Evolutionary conservation across 2,113 vertebrate genomes (phyloP), one percentile per base, ranked within the genome.

Genomic region (Onychostoma macrolepis): DNA sequence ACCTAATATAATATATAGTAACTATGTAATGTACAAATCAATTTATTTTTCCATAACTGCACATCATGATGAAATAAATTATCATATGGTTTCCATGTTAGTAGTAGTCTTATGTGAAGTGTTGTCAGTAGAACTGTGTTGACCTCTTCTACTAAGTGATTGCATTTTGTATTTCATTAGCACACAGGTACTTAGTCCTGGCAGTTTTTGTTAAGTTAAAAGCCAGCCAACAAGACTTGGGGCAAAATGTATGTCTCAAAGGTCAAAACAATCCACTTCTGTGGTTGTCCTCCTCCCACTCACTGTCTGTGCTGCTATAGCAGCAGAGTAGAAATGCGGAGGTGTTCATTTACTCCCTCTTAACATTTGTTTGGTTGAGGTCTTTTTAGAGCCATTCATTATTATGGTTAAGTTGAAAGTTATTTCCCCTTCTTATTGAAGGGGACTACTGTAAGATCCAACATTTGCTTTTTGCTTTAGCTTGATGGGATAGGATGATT

Each of bases 201-300:
- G 41, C 10, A 10, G 41, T 43, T 43, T 43, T 43, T 10, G 41
- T 41, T 36, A 36, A 36, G 19, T 74, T 41, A 81, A 83, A 86
- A 76, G 36, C 21, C 78, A 81, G 71, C 76, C 58, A 53, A 10
- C 33, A 53, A 33, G 77, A 67, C n/a, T 71, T 19, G 24, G 38
- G 58, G 21, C 30, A 81, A 43, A 6, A 84, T 83, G 41, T 69
- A 36, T 90, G 38, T 78, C 53, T 71, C 48, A 88, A 85, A 90
- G 89, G 69, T 86, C 61, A 86, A 67, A 61, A 43, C 71, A 33
- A 71, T 82, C 58, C 80, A 80, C 58, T 83, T 50, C 8, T 77
- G 76, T 17, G 65, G 56, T 6, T 11, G 38, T 5, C 56, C 3
- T 80, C 76, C 58, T 81, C 63, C 58, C 30, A 67, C 81, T 76